A percentile compares a stretch with the other conserved stretches of the same genome.
Conservation (phyloP, 2,113 vertebrate species). For the Pongo pygmaeus region DNA sequence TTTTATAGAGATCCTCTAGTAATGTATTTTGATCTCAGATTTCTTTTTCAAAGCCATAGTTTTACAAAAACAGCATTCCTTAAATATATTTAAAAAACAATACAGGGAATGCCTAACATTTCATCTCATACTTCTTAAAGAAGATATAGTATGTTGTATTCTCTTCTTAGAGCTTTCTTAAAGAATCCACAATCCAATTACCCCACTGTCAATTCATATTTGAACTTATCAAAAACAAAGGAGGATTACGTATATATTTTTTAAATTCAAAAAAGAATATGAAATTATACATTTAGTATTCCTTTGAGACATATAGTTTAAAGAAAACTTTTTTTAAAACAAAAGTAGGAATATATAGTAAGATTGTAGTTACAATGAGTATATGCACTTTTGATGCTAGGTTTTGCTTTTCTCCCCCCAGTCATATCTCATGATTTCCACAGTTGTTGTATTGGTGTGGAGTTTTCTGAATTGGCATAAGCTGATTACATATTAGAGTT, state of each 20-base stretch:
- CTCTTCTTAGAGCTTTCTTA: conserved; percentile 75
- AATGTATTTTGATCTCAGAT: conserved; percentile 77
- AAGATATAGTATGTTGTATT: conserved; percentile 77
- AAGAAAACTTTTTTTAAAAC: conserved; percentile 26
- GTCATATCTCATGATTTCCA: conserved; percentile 57
- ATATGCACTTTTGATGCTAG: conserved; percentile 26
- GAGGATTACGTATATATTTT: conserved; percentile 42
- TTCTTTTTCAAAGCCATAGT: conserved; percentile 84
- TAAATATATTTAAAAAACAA: conserved; percentile 81
- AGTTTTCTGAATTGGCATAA: conserved; percentile 61
- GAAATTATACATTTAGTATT: conserved; percentile 71
- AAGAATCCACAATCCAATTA: conserved; percentile 46
- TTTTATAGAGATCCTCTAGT: conserved; percentile 77
- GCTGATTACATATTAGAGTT: conserved; percentile 64
- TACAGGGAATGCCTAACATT: conserved; percentile 87
- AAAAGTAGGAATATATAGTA: conserved; percentile 3
- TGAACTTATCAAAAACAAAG: conserved; percentile 77
- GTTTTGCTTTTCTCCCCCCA: conserved; percentile 52
- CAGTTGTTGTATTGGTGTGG: conserved; percentile 66
- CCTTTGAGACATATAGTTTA: conserved; percentile 56
- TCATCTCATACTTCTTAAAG: conserved; percentile 83
- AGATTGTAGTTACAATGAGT: conserved; percentile 50
- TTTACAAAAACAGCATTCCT: conserved; percentile 90
- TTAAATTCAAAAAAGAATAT: conserved; percentile 71
- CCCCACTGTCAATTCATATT: conserved; percentile 54